Conservation (phyloP, 2,113 vertebrate species). For the Columba janthina region DNA sequence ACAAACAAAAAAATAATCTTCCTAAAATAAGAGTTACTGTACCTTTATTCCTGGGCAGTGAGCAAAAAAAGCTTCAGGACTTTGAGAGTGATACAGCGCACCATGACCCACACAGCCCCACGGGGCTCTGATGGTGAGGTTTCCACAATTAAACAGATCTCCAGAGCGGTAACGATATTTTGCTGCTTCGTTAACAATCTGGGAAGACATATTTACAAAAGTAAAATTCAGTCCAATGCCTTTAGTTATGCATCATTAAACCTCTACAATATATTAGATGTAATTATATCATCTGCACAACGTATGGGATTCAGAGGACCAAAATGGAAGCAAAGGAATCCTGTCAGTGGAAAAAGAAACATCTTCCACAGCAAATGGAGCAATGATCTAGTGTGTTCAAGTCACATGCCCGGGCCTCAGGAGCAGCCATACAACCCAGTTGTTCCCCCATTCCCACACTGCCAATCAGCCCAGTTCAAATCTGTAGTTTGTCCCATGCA, state of each 20-base stretch:
- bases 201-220: neutral
- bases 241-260: neutral
- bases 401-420: neutral
- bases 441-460: neutral
- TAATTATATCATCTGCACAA: neutral
- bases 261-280: neutral
- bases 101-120: slow-evolving; percentile 98
- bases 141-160: slow-evolving; percentile 93
- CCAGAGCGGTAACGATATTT: slow-evolving; percentile 97
- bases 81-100: slow-evolving; percentile 95
- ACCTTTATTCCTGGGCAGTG: slow-evolving; percentile 97
- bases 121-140: slow-evolving; percentile 92
- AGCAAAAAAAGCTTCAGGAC: slow-evolving; percentile 96
- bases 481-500: neutral
- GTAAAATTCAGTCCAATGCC: neutral
- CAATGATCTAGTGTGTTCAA: neutral
- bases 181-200: slow-evolving; percentile 99
- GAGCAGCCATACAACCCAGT: neutral
- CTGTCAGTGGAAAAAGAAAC: neutral
- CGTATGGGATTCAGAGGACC: neutral
- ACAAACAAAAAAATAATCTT: neutral
- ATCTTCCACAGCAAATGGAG: neutral
- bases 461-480: neutral
- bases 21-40: neutral
- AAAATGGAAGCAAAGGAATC: neutral